Conservation (phyloP, 1,140 invertebrate genomes). For the Tenebrio molitor region DNA sequence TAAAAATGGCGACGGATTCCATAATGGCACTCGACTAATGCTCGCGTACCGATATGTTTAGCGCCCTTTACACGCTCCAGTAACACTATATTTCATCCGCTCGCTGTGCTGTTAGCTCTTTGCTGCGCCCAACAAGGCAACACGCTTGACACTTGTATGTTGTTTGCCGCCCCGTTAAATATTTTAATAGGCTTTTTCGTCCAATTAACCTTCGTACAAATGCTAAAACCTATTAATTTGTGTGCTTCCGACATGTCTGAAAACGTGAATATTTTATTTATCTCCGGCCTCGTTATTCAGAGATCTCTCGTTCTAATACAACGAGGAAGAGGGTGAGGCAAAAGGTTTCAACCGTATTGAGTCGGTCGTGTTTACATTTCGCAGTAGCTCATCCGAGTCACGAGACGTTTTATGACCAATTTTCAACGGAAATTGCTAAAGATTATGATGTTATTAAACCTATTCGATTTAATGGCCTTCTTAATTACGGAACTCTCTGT, state of each 20-base stretch:
- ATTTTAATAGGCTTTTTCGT: too few species aligned
- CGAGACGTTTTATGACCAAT: conserved; percentile 43
- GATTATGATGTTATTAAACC: conserved; percentile 43
- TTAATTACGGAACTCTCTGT: conserved; percentile 36
- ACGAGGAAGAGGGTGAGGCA: background rate
- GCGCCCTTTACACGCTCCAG: background rate
- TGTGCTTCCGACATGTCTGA: background rate
- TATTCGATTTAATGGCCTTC: conserved; percentile 34
- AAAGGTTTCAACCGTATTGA: background rate
- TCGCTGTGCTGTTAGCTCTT: too few species aligned
- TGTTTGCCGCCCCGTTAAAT: too few species aligned
- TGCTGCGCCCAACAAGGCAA: too few species aligned
- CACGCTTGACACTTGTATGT: too few species aligned
- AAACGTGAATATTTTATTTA: background rate
- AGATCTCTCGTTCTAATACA: background rate
- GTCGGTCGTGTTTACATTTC: conserved; percentile 29
- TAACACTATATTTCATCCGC: too few species aligned
- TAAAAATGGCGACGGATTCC: conserved; percentile 13
- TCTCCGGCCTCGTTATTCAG: background rate
- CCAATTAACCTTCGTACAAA: too few species aligned
- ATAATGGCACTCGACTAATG: background rate
- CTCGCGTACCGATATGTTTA: background rate
- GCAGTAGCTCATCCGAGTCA: conserved; percentile 15
- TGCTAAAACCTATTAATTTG: background rate
- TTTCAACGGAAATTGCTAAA: conserved; percentile 45